phyloP scores from a whole-genome alignment of 2,113 vertebrate genomes.

The Barnardius zonarius region DNA sequence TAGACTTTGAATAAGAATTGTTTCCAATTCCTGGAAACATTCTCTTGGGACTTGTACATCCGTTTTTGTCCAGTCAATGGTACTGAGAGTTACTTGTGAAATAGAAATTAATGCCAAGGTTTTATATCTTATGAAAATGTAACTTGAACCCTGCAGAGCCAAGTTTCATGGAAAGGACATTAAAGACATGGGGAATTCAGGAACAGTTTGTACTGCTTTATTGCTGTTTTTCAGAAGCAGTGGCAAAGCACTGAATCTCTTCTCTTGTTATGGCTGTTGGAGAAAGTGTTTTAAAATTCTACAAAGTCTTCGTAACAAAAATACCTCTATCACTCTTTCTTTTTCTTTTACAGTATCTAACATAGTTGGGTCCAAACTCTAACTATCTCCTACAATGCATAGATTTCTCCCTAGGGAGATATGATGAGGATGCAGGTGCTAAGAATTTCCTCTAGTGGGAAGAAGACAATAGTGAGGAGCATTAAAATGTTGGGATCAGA shows the following conservation, averaged over 20 bases:
- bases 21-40: not conserved
- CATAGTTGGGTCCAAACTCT: not conserved
- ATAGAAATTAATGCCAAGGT: not conserved
- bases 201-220: not conserved
- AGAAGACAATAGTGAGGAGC: not conserved
- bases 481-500: not conserved
- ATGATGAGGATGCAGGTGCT: fast-evolving
- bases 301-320: not conserved
- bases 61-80: not conserved
- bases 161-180: not conserved
- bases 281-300: not conserved
- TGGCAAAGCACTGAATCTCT: not conserved
- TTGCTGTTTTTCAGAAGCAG: not conserved
- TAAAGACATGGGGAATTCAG: not conserved
- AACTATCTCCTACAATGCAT: not conserved
- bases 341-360: not conserved
- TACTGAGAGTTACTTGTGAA: not conserved
- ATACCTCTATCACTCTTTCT: fast-evolving
- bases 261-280: not conserved
- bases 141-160: not conserved
- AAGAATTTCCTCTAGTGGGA: not conserved
- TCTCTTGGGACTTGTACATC: not conserved
- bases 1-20: not conserved
- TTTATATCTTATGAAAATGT: not conserved
- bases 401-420: not conserved